Percentiles rank a stretch among this genome's conserved stretches.
Evolutionary conservation across 2,113 vertebrate species (phyloP).

Genomic region (Carassius auratus): DNA sequence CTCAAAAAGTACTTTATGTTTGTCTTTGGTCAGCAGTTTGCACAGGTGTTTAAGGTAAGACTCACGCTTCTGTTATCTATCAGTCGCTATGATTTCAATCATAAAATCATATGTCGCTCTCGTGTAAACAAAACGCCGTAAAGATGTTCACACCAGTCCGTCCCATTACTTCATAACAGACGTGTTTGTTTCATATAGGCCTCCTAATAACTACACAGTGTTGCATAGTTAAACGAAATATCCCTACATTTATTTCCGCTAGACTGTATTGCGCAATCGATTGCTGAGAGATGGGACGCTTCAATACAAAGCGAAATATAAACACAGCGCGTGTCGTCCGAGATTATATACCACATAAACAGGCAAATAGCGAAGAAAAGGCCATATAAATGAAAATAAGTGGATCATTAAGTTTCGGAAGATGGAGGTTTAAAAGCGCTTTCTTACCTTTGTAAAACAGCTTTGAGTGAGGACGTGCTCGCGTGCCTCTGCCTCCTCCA

Average conservation of each 20-base stretch:
- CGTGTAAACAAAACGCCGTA: constrained; percentile 35
- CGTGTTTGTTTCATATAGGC: background rate
- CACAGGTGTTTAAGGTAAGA: background rate
- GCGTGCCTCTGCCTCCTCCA: background rate
- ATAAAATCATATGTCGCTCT: no score
- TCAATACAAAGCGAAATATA: background rate
- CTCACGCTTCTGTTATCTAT: background rate
- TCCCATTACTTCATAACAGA: background rate
- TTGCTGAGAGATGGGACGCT: constrained; percentile 13
- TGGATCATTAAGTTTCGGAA: background rate
- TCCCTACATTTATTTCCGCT: background rate
- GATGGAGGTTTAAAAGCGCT: background rate
- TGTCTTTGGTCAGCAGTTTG: background rate
- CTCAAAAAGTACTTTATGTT: background rate
- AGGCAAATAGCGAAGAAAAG: background rate
- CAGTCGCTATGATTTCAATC: constrained; percentile 10
- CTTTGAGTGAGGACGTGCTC: constrained; percentile 11
- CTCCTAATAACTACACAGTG: background rate
- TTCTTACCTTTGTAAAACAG: constrained; percentile 28
- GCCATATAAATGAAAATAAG: background rate
- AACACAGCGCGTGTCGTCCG: background rate
- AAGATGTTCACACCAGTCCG: background rate
- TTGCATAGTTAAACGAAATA: background rate
- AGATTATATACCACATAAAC: background rate
- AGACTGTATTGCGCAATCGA: constrained; percentile 33